Evolutionary conservation across 2,888 invertebrate genomes (phyloP).

Genomic region (Acrocera orbiculus): DNA sequence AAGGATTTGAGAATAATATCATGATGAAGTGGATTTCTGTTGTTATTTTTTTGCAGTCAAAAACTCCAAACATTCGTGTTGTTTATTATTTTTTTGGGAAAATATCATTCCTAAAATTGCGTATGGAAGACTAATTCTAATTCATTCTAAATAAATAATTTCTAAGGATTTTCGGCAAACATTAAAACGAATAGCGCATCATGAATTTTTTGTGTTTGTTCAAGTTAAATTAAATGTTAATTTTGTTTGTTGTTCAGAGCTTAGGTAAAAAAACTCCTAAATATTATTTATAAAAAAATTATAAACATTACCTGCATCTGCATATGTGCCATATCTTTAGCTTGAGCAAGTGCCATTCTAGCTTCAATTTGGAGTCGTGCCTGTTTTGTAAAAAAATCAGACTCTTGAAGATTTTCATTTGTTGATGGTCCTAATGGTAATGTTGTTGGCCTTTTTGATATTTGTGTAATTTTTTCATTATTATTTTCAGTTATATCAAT

Average conservation of each 20-base stretch:
- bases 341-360: conserved; percentile 70
- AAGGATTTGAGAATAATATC: no score
- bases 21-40: no score
- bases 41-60: no score
- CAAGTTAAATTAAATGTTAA: neutral
- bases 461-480: conserved; percentile 13
- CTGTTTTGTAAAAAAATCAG: conserved; percentile 65
- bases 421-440: conserved; percentile 34
- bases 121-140: no score
- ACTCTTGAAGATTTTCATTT: conserved; percentile 39
- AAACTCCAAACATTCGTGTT: no score
- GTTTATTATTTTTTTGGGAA: no score
- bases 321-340: conserved; percentile 80
- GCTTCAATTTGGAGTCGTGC: conserved; percentile 74
- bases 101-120: no score
- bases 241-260: neutral
- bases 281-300: neutral
- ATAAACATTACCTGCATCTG: conserved; percentile 56
- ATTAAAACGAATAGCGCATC: no score
- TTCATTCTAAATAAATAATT: no score
- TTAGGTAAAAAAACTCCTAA: conserved; percentile 18
- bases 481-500: conserved; percentile 15
- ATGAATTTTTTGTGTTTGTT: neutral
- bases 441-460: conserved; percentile 31
- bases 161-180: no score